Evolutionary conservation across 2,797 vertebrate species (phyloP).

Genomic region (Fratercula arctica): DNA sequence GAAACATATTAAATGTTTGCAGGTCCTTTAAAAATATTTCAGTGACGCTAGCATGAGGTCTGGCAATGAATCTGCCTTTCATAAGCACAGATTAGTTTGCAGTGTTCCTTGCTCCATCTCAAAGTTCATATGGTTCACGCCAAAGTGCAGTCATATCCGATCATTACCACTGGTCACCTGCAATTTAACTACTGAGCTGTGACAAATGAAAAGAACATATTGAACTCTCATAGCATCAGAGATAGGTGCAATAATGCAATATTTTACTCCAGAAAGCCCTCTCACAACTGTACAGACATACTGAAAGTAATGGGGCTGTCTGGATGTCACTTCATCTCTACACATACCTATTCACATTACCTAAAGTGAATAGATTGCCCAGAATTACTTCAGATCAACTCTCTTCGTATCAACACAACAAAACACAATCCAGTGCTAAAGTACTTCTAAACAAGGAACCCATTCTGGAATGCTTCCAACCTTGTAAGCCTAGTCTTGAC

Average conservation of each 20-base stretch:
- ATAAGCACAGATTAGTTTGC: not conserved
- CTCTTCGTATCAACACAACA: not conserved
- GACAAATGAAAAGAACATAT: not conserved
- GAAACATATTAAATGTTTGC: not conserved
- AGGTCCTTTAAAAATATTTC: not conserved
- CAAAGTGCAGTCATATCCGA: not conserved
- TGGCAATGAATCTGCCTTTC: not conserved
- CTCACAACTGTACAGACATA: not conserved
- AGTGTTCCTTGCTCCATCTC: not conserved
- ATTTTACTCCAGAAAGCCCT: not conserved
- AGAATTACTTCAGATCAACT: not conserved
- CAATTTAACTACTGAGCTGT: not conserved
- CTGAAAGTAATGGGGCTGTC: not conserved
- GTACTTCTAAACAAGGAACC: not conserved
- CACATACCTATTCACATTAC: not conserved
- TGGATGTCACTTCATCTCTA: not conserved
- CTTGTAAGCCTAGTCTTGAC: not conserved
- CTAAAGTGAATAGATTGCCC: not conserved
- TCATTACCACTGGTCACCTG: not conserved
- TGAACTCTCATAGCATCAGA: not conserved
- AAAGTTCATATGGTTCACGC: not conserved
- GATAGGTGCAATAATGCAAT: too few relatives aligned
- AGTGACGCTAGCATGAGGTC: not conserved
- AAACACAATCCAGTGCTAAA: not conserved
- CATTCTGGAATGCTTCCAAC: not conserved